Percentiles rank a stretch among this genome's conserved stretches.
These are phyloP conservation scores for Hoplodrina ambigua DNA, from an alignment of 2,888 invertebrate species.

Conservation along the genomic window DNA sequence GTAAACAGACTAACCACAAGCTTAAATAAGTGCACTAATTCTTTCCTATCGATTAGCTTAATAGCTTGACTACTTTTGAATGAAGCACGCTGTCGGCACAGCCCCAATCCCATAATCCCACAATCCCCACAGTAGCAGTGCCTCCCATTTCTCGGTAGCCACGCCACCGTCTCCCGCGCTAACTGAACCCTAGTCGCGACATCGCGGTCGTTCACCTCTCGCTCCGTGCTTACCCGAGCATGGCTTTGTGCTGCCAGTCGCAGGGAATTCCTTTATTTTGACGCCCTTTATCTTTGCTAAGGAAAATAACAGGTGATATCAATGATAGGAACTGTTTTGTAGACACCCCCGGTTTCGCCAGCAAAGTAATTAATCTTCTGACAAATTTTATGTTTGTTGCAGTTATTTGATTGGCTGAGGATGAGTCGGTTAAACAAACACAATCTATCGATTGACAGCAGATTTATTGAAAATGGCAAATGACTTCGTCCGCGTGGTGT, in stretches of 20 bases:
- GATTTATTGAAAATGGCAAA: too few relatives aligned
- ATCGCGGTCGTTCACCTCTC: conserved; percentile 58
- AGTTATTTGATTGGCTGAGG: not conserved
- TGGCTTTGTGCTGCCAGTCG: conserved; percentile 28
- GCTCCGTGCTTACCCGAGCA: conserved; percentile 44
- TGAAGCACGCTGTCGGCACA: not conserved
- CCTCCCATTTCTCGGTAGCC: conserved; percentile 3
- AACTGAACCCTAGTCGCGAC: conserved; percentile 46
- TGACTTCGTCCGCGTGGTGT: too few relatives aligned
- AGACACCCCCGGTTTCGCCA: not conserved
- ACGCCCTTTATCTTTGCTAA: conserved; percentile 29
- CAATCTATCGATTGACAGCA: too few relatives aligned
- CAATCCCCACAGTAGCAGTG: not conserved
- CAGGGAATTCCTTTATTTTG: conserved; percentile 44
- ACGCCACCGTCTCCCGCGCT: not conserved
- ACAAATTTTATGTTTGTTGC: too few relatives aligned
- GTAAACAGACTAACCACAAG: too few relatives aligned
- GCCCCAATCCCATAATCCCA: not conserved
- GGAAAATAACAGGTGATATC: conserved; percentile 27
- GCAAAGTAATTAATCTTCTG: not conserved
- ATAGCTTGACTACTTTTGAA: too few relatives aligned
- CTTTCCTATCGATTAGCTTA: too few relatives aligned
- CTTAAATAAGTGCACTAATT: too few relatives aligned
- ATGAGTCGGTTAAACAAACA: too few relatives aligned
- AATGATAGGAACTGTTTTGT: not conserved